A percentile compares a stretch with the other conserved stretches of the same genome.
These are phyloP conservation scores for Chrysemys picta DNA, from an alignment of 2,113 vertebrate genomes.

Conservation along the genomic window DNA sequence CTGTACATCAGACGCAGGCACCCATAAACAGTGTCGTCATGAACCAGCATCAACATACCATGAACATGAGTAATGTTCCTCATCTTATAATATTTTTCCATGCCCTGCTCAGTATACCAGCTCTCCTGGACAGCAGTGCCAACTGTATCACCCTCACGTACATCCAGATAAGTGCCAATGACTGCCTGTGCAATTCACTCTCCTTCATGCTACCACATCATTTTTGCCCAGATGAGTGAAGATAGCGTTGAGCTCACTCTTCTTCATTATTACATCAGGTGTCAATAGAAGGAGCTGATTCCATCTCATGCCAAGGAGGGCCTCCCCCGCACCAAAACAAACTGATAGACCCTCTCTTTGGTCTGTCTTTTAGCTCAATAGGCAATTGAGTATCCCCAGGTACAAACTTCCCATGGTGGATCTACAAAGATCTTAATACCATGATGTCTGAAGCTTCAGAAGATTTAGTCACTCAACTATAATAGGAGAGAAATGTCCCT, in stretches of 20 bases:
- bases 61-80: background rate
- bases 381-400: background rate
- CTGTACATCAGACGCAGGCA: accelerated
- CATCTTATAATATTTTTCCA: background rate
- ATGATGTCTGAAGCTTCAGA: background rate
- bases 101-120: background rate
- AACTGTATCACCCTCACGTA: background rate
- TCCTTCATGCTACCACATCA: background rate
- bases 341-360: background rate
- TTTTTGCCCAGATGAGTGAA: background rate
- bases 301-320: background rate
- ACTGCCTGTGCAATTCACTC: background rate
- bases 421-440: constrained; percentile 1
- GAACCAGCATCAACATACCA: no score
- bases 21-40: background rate
- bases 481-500: background rate
- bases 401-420: background rate
- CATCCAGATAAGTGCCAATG: background rate
- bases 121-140: background rate
- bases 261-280: background rate
- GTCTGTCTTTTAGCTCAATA: background rate
- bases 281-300: background rate
- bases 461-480: background rate
- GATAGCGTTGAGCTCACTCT: background rate
- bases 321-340: background rate